These are phyloP conservation scores for Colistium nudipinnis DNA, from an alignment of 2,113 vertebrate species.

Conservation along the genomic window DNA sequence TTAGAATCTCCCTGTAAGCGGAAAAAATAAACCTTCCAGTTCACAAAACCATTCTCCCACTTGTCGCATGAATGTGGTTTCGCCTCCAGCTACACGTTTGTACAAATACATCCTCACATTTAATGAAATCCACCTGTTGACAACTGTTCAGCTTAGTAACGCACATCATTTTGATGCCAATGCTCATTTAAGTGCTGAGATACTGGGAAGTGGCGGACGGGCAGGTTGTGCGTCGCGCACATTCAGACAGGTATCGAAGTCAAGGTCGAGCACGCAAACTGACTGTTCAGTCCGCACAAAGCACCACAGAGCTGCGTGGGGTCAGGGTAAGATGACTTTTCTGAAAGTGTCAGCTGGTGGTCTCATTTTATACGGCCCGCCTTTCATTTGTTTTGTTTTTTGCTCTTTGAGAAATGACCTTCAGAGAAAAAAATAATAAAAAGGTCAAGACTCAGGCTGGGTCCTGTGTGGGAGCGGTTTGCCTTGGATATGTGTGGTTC, in stretches of 20 bases:
- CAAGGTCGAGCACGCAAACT: conserved; percentile 50
- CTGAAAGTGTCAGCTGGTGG: conserved; percentile 39
- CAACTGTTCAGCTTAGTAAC: conserved; percentile 1
- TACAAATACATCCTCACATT: conserved; percentile 12
- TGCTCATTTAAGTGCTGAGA: conserved; percentile 12
- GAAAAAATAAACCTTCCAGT: too few species aligned
- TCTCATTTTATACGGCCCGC: conserved; percentile 30
- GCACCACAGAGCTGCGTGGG: conserved; percentile 21
- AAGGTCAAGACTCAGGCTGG: too few species aligned
- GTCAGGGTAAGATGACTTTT: conserved; percentile 49
- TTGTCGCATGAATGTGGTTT: conserved; percentile 6
- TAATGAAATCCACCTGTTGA: conserved; percentile 27
- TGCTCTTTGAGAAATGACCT: conserved; percentile 62
- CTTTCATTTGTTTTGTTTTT: conserved; percentile 64
- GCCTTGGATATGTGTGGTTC: too few species aligned
- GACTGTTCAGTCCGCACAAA: conserved; percentile 21
- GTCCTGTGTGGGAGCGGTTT: too few species aligned
- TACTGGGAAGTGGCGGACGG: background rate
- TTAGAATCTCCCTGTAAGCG: conserved; percentile 28
- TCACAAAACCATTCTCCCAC: conserved; percentile 28
- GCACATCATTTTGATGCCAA: conserved; percentile 27
- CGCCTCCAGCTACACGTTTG: background rate
- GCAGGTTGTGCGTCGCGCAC: conserved; percentile 7
- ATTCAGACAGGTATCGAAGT: conserved; percentile 24
- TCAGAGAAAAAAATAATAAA: conserved; percentile 50